Evolutionary conservation across 2,888 invertebrate species (phyloP).

Genomic region (Orthonychiurus folsomi): DNA sequence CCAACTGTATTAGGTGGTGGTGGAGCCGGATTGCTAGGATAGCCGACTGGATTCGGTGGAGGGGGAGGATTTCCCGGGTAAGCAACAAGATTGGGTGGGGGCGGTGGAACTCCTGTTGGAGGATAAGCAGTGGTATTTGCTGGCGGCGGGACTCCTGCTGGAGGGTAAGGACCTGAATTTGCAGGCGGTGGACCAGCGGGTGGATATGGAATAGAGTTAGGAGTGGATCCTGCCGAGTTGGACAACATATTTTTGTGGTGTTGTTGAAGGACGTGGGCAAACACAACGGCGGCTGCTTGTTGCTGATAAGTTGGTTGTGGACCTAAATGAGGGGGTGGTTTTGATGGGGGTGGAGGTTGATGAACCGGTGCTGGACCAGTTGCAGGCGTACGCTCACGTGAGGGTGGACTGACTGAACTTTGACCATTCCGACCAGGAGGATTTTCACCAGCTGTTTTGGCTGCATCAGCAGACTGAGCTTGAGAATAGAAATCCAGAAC

Average conservation of each 20-base stretch:
- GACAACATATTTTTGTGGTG: neutral
- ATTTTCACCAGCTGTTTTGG: slow-evolving; percentile 17
- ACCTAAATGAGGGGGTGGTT: slow-evolving; percentile 5
- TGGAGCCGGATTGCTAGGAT: neutral
- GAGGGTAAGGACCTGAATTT: neutral
- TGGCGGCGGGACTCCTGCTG: slow-evolving; percentile 4
- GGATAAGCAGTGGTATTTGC: neutral
- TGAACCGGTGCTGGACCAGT: slow-evolving; percentile 19
- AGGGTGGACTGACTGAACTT: neutral
- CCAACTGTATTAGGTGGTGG: neutral
- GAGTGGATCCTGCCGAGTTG: neutral
- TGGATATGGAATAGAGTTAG: neutral
- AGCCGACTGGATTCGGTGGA: neutral
- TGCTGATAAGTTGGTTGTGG: slow-evolving; percentile 14
- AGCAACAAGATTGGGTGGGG: neutral
- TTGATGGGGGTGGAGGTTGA: slow-evolving; percentile 11
- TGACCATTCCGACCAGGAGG: neutral
- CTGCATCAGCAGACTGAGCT: slow-evolving; percentile 51
- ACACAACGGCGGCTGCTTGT: neutral
- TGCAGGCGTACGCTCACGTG: too few relatives aligned
- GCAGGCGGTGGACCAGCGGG: slow-evolving; percentile 7
- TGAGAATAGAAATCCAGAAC: slow-evolving; percentile 82
- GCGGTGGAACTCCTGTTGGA: slow-evolving; percentile 3
- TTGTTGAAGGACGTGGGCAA: neutral
- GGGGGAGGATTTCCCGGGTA: neutral